Base-by-base conservation (phyloP, 2,888 invertebrate genomes). In the Rotaria sp. region DNA sequence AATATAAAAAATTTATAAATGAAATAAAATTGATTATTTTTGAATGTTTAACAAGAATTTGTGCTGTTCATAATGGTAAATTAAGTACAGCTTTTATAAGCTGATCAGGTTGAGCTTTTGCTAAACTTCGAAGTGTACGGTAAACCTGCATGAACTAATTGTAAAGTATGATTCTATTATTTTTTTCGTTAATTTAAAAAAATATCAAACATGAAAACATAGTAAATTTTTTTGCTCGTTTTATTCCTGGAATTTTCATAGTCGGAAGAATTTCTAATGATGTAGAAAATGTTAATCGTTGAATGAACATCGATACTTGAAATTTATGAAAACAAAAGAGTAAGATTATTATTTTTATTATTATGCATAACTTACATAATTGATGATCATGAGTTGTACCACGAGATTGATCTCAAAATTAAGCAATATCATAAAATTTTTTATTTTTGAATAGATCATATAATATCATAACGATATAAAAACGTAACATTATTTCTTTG, bases 181-280 rank as follows among this genome's bases (percentile, higher is more conserved):
- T 50, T 4, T 50, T 15, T 13, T 1, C 2, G 2, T 24, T 52
- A 4, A 21, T 52, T 52, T 52, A 24, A 24, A 7, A 24, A 88
- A 74, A 85, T 85, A 88, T n/a, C n/a, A 89, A 87, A 26, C 26
- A 48, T 84, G 24, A 26, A 18, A 24, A 26, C 7, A 50, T 7
- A 80, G 57, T 24, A n/a, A 45, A 55, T n/a, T 41, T 26, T 86
- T 88, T 88, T 91, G 94, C 94, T 92, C 94, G 94, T 92, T 94
- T 95, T 7, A 97, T 96, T 38, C 94, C 93, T 2, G 97, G 96
- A 88, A 97, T 92, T 88, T 96, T 95, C 94, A 97, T 94, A 38
- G 98, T 92, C 24, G 94, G 94, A 55, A 94, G 92, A 86, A 97
- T 92, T 88, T 96, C 96, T 0, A 93, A 92, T 21, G 94, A 93